Percentiles rank a stretch among this genome's conserved stretches.
These are phyloP conservation scores for Loripinus fragilis DNA, from an alignment of 2,888 invertebrate genomes.

Conservation along the genomic window DNA sequence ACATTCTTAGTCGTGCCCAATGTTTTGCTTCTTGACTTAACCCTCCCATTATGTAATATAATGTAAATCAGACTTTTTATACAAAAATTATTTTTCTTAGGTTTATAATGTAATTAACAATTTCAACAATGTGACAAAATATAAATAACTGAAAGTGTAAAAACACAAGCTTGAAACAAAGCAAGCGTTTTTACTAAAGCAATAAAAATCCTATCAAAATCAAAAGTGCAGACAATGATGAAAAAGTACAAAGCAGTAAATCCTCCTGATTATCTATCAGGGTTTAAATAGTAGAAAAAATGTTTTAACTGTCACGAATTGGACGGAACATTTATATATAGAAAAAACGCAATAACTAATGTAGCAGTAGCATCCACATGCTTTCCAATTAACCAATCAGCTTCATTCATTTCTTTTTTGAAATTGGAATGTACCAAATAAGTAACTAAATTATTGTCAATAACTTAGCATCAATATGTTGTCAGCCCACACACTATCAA, in stretches of 20 bases:
- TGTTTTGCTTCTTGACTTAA: background rate
- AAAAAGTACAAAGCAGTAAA: background rate
- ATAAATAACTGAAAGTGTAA: background rate
- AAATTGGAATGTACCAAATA: background rate
- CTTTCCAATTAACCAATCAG: background rate
- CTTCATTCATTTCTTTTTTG: background rate
- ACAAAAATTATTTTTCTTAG: constrained; percentile 7
- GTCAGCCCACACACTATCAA: too few relatives aligned
- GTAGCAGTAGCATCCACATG: background rate
- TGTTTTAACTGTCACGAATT: background rate
- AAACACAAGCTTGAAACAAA: background rate
- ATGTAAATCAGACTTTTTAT: background rate
- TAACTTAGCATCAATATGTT: too few relatives aligned
- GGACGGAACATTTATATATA: too few relatives aligned
- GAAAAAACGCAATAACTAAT: background rate
- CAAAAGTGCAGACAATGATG: background rate
- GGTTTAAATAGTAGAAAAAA: background rate
- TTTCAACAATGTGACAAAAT: background rate
- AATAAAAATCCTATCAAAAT: background rate
- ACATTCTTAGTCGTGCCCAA: background rate
- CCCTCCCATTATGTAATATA: background rate
- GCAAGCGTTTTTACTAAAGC: background rate
- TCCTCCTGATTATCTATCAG: background rate
- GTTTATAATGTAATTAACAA: too few relatives aligned
- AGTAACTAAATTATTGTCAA: background rate